A percentile compares a stretch with the other conserved stretches of the same genome.
These are phyloP conservation scores for Melanerpes aurifrons DNA, from an alignment of 2,113 vertebrate genomes.

Conservation along the genomic window DNA sequence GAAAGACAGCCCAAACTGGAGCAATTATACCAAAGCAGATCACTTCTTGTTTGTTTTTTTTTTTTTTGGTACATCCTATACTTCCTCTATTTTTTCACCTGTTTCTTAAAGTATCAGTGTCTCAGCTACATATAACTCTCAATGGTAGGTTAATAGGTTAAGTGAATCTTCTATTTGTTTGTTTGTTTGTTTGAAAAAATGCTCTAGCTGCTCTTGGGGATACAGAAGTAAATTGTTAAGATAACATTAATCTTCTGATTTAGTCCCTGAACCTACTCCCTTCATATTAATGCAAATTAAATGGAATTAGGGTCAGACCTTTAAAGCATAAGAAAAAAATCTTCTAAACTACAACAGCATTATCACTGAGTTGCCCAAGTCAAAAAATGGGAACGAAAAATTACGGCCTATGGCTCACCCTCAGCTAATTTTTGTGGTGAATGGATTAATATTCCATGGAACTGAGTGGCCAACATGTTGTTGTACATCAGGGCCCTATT, in stretches of 20 bases:
- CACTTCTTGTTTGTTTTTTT: not conserved
- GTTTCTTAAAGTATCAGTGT: not conserved
- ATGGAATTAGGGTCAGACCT: not conserved
- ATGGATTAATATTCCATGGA: not conserved
- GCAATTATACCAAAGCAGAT: not conserved
- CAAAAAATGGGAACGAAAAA: constrained; percentile 23
- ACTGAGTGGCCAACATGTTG: not conserved
- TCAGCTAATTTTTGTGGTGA: not conserved
- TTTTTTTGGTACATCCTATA: not conserved
- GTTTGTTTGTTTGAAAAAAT: not conserved
- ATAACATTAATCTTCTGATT: not conserved
- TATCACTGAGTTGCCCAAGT: not conserved
- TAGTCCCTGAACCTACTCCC: not conserved
- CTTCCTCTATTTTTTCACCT: not conserved
- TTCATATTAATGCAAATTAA: constrained; percentile 1
- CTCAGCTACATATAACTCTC: not conserved
- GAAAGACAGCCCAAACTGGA: not conserved
- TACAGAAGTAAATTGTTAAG: not conserved
- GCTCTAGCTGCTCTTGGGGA: not conserved
- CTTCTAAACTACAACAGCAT: not conserved
- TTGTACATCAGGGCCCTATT: not conserved
- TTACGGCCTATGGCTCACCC: not conserved
- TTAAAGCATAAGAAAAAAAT: not conserved
- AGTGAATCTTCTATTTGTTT: not conserved
- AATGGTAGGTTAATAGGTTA: not conserved